Evolutionary conservation across 2,888 invertebrate species (phyloP), one percentile per base, ranked within the genome.

Genomic region (Fragum fragum): DNA sequence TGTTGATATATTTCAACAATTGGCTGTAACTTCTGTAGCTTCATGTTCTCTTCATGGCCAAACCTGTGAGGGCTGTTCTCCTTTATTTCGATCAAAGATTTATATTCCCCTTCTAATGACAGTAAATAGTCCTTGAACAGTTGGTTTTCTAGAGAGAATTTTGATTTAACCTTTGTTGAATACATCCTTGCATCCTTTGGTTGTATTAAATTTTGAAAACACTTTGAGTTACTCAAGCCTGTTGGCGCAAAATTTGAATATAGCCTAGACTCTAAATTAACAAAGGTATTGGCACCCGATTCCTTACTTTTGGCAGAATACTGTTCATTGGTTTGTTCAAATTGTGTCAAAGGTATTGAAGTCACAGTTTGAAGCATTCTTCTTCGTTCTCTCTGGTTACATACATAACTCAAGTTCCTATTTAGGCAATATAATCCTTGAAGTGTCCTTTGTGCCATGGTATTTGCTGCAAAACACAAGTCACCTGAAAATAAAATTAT

Each of bases 41-140:
- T 9, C 21, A 66, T 39, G 16, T 42, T 66, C 23, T 66, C 66
- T 14, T 26, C 36, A 16, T 66, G 66, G 9, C 23, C 42, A 66
- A 66, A 66, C 36, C 42, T 39, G 11, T 28, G 42, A 2, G 66
- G 21, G 36, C 23, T 66, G 28, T 36, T 11, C 9, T 66, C 42
- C n/a, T 36, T 63, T 32, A 63, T 32, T 9, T 66, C 66, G 39
- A 66, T n/a, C 18, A 66, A 42, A 42, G 11, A 21, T 14, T 66
- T 23, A 36, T 26, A 66, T 26, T 66, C 23, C 3, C 21, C 42
- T 66, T 66, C 66, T 66, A 66, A 42, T 14, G 66, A 66, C 11
- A 42, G 66, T n/a, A 66, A 21, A 11, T 42, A 66, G 16, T 66
- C 66, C 11, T 39, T 66, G 26, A 36, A 66, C 21, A 42, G 42